A percentile compares a stretch with the other conserved stretches of the same genome.
Evolutionary conservation across 2,797 vertebrate species (phyloP).

Genomic region (Peromyscus eremicus): DNA sequence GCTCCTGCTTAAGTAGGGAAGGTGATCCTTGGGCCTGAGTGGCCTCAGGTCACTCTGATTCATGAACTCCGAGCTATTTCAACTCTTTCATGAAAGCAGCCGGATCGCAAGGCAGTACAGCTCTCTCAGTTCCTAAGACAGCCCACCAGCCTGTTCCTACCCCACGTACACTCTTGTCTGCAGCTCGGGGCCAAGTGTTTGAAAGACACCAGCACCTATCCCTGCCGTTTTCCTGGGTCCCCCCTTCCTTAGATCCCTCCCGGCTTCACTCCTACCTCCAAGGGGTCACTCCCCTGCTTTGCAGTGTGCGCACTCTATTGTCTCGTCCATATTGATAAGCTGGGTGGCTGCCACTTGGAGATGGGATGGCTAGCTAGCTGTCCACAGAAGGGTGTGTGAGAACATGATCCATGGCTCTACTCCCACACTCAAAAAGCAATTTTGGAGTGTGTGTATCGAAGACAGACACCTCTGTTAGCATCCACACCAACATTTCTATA

Average conservation of each 20-base stretch:
- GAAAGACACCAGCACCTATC: not conserved
- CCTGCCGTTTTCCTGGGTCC: not conserved
- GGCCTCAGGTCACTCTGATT: not conserved
- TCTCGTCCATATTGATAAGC: not conserved
- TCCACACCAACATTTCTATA: not conserved
- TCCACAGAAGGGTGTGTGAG: not conserved
- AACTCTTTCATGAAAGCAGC: constrained; percentile 38
- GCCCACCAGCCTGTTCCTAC: not conserved
- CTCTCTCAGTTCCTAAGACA: not conserved
- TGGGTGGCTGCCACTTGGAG: not conserved
- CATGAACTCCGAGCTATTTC: constrained; percentile 46
- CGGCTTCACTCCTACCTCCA: not conserved
- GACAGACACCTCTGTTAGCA: not conserved
- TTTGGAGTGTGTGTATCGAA: not conserved
- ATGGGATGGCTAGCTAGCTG: not conserved
- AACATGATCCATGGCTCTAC: not conserved
- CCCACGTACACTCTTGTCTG: not conserved
- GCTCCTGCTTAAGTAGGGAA: constrained; percentile 3
- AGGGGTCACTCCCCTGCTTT: not conserved
- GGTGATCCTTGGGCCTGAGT: not conserved
- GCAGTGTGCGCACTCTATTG: not conserved
- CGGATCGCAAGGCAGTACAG: not conserved
- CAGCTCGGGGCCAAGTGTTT: not conserved
- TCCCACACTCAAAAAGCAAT: not conserved
- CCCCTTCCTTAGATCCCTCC: not conserved